These are phyloP conservation scores for Hydropsyche betteni DNA, from an alignment of 2,888 invertebrate species.

Conservation along the genomic window DNA sequence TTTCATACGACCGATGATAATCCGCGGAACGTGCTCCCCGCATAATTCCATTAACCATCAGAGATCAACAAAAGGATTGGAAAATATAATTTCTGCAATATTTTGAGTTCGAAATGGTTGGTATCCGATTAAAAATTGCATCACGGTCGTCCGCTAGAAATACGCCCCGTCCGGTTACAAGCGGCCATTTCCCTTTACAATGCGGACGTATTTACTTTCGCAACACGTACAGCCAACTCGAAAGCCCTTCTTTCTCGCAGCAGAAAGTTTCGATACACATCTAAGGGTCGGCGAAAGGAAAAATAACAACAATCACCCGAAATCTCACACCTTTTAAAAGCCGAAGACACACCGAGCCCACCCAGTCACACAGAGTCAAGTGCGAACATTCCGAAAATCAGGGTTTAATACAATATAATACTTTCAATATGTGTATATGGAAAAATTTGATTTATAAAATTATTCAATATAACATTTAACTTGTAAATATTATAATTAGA, in stretches of 20 bases:
- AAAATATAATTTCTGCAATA: neutral
- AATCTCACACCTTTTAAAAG: constrained; percentile 29
- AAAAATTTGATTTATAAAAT: too few species aligned
- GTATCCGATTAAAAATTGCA: constrained; percentile 43
- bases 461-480: too few species aligned
- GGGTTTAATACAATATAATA: too few species aligned
- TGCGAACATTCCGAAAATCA: too few species aligned
- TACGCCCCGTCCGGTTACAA: constrained; percentile 46
- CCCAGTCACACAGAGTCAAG: too few species aligned
- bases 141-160: constrained; percentile 41
- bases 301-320: constrained; percentile 32
- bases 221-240: constrained; percentile 20
- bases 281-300: constrained; percentile 13
- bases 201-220: constrained; percentile 34
- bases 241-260: neutral
- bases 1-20: constrained; percentile 3
- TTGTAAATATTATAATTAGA: too few species aligned
- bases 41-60: too few species aligned
- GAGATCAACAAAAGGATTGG: too few species aligned
- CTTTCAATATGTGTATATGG: too few species aligned
- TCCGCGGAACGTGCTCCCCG: too few species aligned
- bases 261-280: constrained; percentile 38
- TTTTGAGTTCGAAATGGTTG: neutral
- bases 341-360: neutral
- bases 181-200: constrained; percentile 41